Conservation (phyloP, 2,888 invertebrate species). For the Ectemnius lituratus region DNA sequence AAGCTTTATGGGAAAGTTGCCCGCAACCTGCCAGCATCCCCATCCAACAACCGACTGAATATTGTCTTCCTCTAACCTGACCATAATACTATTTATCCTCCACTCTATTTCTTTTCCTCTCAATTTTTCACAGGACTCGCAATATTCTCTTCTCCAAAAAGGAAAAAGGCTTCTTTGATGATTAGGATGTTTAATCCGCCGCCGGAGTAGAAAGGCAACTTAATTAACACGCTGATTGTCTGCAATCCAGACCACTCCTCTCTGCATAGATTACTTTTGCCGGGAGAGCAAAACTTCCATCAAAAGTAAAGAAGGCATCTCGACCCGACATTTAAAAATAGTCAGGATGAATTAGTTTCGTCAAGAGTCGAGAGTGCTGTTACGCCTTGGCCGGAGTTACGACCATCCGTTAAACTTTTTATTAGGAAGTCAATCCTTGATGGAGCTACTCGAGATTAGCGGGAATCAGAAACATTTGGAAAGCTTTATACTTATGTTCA, state of each 20-base stretch:
- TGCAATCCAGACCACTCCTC: slow-evolving; percentile 17
- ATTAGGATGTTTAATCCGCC: neutral
- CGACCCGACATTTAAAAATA: slow-evolving; percentile 25
- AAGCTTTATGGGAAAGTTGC: slow-evolving; percentile 43
- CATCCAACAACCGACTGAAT: slow-evolving; percentile 48
- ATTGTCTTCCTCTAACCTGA: slow-evolving; percentile 36
- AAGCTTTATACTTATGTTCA: no score
- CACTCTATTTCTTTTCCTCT: neutral
- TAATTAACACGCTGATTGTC: slow-evolving; percentile 42
- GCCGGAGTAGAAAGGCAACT: slow-evolving; percentile 14
- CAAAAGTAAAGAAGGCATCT: slow-evolving; percentile 24
- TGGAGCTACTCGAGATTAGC: slow-evolving; percentile 19
- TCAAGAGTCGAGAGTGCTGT: slow-evolving; percentile 15
- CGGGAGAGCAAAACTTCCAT: neutral
- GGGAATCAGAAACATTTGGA: no score
- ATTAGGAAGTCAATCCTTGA: slow-evolving; percentile 15
- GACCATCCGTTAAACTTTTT: slow-evolving; percentile 27
- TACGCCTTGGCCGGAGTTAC: slow-evolving; percentile 1
- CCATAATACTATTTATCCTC: neutral
- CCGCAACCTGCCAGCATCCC: slow-evolving; percentile 56
- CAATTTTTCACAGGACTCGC: neutral
- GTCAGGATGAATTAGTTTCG: slow-evolving; percentile 36
- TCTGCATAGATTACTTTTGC: slow-evolving; percentile 27
- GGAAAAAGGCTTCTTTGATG: no score
- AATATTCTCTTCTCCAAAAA: neutral